Evolutionary conservation across 1,140 invertebrate genomes (phyloP).

Genomic region (Zaprionus africanus): DNA sequence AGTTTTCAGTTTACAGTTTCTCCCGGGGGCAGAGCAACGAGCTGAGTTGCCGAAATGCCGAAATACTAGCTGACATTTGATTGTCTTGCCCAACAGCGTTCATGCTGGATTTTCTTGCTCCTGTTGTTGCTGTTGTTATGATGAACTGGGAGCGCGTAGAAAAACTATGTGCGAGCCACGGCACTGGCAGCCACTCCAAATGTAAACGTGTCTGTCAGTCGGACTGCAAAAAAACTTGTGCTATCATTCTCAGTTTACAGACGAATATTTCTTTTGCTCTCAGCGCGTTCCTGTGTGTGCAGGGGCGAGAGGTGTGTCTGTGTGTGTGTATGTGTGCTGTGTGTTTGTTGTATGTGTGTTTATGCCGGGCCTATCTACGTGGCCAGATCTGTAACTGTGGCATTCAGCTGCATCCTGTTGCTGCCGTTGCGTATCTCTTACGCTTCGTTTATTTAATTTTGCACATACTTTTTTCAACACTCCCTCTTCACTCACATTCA

Average conservation of each 20-base stretch:
- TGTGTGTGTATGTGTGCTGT: background rate
- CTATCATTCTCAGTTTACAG: slow-evolving; percentile 64
- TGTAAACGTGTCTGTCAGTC: slow-evolving; percentile 53
- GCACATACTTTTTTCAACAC: slow-evolving; percentile 44
- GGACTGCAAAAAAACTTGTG: slow-evolving; percentile 27
- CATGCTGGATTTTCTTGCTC: slow-evolving; percentile 12
- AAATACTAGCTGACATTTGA: slow-evolving; percentile 68
- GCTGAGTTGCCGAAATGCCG: slow-evolving; percentile 42
- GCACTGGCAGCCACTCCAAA: slow-evolving; percentile 39
- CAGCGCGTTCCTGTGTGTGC: slow-evolving; percentile 1
- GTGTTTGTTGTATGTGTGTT: slow-evolving; percentile 18
- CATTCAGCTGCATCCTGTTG: slow-evolving; percentile 49
- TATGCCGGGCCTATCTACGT: slow-evolving; percentile 38
- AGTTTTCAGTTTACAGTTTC: slow-evolving; percentile 46
- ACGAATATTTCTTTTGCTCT: slow-evolving; percentile 39
- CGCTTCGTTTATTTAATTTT: slow-evolving; percentile 80
- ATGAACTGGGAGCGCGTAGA: slow-evolving; percentile 53
- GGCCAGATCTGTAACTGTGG: slow-evolving; percentile 43
- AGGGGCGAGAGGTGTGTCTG: background rate
- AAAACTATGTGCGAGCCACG: slow-evolving; percentile 16
- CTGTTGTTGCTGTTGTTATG: slow-evolving; percentile 34
- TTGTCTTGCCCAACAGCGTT: slow-evolving; percentile 52
- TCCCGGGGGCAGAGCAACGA: slow-evolving; percentile 24
- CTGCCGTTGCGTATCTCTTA: slow-evolving; percentile 66
- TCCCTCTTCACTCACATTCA: background rate